Conservation (phyloP, 2,797 vertebrate species). For the Hypotaenidia philippensis region DNA sequence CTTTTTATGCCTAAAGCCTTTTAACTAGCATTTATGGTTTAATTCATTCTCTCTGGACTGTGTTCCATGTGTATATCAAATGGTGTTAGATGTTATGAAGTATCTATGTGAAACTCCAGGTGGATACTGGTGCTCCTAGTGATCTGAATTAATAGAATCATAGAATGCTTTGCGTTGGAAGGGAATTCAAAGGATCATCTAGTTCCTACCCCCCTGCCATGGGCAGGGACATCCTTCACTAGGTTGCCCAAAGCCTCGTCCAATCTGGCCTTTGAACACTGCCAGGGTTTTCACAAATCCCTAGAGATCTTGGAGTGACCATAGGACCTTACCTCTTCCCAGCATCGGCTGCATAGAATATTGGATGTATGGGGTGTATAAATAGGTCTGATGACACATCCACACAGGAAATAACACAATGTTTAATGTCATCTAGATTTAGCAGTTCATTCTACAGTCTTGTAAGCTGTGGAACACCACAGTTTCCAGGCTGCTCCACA, state of each 20-base stretch:
- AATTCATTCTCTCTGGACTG: neutral
- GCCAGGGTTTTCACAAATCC: neutral
- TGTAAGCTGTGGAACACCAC: neutral
- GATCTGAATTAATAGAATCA: neutral
- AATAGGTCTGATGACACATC: neutral
- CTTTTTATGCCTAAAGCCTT: neutral
- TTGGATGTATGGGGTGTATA: neutral
- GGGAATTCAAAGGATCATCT: too few species aligned
- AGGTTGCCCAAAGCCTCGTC: too few species aligned
- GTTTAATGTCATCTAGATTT: neutral
- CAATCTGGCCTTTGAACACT: too few species aligned
- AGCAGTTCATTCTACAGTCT: neutral
- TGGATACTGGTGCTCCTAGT: accelerated
- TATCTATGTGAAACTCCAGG: neutral
- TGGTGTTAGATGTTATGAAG: neutral
- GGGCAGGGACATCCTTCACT: too few species aligned
- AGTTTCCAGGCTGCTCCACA: neutral
- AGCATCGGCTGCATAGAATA: neutral
- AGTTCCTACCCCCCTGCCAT: too few species aligned
- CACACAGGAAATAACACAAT: neutral
- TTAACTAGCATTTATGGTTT: neutral
- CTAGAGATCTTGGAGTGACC: neutral
- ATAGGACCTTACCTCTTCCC: neutral
- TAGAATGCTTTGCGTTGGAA: too few species aligned
- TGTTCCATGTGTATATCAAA: neutral